A percentile compares a stretch with the other conserved stretches of the same genome.
phyloP scores from a whole-genome alignment of 2,113 vertebrate species.

The Grammomys dolichurus region DNA sequence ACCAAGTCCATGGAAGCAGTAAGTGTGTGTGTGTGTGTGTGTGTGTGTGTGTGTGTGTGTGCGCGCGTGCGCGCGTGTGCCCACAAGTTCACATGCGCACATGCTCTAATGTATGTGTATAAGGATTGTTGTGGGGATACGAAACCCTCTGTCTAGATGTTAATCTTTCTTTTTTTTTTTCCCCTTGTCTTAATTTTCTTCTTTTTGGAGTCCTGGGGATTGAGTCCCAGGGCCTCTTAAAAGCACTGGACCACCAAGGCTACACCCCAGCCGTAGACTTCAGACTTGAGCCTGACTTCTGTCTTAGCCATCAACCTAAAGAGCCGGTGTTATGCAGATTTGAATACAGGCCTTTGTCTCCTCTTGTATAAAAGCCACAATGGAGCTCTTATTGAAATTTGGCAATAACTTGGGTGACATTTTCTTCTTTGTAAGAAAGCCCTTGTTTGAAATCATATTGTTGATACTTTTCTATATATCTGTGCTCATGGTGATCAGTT shows the following conservation, averaged over 20 bases:
- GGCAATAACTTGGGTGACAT: not conserved
- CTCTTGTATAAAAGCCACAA: not conserved
- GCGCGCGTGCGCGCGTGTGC: constrained; percentile 37
- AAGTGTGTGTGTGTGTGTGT: constrained; percentile 84
- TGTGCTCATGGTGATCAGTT: not conserved
- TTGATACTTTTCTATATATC: not conserved
- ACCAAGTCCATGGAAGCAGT: constrained; percentile 97
- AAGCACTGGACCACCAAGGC: not conserved
- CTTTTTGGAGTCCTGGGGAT: not conserved
- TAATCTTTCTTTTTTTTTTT: not conserved
- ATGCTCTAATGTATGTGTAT: too few species aligned
- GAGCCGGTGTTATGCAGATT: not conserved
- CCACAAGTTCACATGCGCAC: too few species aligned
- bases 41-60: not conserved
- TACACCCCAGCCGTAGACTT: not conserved
- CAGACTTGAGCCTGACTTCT: not conserved
- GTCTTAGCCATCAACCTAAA: not conserved
- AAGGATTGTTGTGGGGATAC: not conserved
- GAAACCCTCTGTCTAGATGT: not conserved
- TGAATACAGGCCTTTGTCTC: constrained; percentile 17
- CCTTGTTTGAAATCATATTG: constrained; percentile 1
- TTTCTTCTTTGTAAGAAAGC: constrained; percentile 37
- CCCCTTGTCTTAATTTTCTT: not conserved
- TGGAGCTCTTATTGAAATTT: not conserved
- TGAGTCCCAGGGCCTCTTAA: too few species aligned